These are phyloP conservation scores for Aleiodes testaceus DNA, from an alignment of 2,888 invertebrate species.

Conservation along the genomic window DNA sequence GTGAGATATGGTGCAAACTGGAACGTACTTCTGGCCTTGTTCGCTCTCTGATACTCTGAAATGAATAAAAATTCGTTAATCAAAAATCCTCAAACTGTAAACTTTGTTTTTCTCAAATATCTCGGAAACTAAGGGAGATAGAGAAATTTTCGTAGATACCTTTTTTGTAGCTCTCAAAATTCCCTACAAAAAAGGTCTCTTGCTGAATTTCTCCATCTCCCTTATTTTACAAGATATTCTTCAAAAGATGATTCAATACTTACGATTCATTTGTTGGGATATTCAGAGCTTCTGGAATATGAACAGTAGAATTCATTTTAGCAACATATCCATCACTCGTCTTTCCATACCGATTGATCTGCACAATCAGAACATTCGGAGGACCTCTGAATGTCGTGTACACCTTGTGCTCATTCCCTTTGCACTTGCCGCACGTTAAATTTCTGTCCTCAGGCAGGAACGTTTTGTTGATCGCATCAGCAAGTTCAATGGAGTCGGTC, in stretches of 20 bases:
- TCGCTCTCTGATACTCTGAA: constrained; percentile 18
- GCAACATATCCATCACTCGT: constrained; percentile 59
- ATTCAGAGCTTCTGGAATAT: constrained; percentile 58
- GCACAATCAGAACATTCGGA: constrained; percentile 62
- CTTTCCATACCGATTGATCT: constrained; percentile 63
- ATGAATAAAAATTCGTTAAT: too few relatives aligned
- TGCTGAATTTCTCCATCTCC: too few relatives aligned
- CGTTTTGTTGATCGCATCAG: constrained; percentile 57
- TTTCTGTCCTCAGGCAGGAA: constrained; percentile 60
- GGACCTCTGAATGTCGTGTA: constrained; percentile 58
- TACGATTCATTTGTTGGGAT: background rate
- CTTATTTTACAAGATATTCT: too few relatives aligned
- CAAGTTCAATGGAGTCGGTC: constrained; percentile 51
- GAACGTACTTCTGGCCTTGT: constrained; percentile 55
- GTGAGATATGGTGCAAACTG: constrained; percentile 63
- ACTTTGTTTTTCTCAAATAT: background rate
- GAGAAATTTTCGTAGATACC: too few relatives aligned
- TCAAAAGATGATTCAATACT: background rate
- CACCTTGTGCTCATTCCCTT: constrained; percentile 59
- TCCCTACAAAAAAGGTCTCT: background rate
- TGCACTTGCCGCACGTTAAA: constrained; percentile 61
- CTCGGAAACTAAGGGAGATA: background rate
- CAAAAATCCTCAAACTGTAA: too few relatives aligned
- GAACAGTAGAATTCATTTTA: constrained; percentile 61
- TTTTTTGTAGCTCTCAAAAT: background rate